A percentile compares a stretch with the other conserved stretches of the same genome.
Evolutionary conservation across 2,113 vertebrate species (phyloP).

Genomic region (Trematomus loennbergii): DNA sequence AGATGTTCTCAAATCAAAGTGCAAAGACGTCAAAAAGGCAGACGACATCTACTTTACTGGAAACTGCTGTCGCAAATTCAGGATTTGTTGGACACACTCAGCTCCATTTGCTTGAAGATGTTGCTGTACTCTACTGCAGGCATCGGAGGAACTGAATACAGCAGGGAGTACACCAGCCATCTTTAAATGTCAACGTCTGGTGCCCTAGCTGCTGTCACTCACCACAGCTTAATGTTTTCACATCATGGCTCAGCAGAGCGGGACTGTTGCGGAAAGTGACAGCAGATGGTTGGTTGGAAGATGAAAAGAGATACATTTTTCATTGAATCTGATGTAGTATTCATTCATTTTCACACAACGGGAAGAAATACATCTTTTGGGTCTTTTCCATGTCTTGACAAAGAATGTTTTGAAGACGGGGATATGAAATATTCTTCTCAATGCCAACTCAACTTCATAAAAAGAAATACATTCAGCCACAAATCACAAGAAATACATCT

Average conservation of each 20-base stretch:
- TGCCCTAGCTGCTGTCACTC: constrained; percentile 55
- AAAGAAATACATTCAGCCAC: background rate
- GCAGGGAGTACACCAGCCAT: constrained; percentile 30
- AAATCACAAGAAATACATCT: background rate
- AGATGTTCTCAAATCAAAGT: constrained; percentile 21
- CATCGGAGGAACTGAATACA: constrained; percentile 44
- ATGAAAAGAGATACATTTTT: constrained; percentile 28
- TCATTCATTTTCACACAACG: constrained; percentile 17
- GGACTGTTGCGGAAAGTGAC: constrained; percentile 33
- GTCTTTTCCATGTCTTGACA: background rate
- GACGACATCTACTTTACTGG: background rate
- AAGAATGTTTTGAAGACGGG: background rate
- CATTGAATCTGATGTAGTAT: constrained; percentile 26
- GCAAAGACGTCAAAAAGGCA: background rate
- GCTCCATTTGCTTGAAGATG: background rate
- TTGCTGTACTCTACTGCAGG: background rate
- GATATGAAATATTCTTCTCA: background rate
- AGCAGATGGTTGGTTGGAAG: constrained; percentile 35
- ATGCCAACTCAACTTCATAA: background rate
- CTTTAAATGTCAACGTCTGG: constrained; percentile 58
- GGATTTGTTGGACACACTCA: constrained; percentile 12
- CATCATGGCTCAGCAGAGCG: constrained; percentile 51
- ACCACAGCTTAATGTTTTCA: constrained; percentile 53
- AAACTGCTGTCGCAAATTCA: background rate
- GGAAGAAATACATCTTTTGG: constrained; percentile 8